Evolutionary conservation across 1,140 invertebrate species (phyloP), one percentile per base, ranked within the genome.

Genomic region (Cydia pomonella): DNA sequence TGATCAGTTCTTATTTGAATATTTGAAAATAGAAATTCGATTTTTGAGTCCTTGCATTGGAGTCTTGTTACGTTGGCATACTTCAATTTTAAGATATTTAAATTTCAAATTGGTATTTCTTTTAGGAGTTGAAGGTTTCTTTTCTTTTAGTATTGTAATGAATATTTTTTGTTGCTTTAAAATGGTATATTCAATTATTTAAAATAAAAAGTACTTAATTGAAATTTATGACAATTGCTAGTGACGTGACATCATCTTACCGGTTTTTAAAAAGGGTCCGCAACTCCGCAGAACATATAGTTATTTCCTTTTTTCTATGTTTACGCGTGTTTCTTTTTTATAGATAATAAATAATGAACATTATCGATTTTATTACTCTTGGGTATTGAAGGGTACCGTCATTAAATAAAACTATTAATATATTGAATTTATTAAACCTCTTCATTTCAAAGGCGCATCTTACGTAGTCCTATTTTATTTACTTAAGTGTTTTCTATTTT

Each of bases 1-100:
- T 87, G 85, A 91, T 89, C 84, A 86, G 80, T 89, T 87, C 84
- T 84, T 86, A 85, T 90, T 92, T 87, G 84, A 89, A 89, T 89
- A 87, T 88, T 91, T 87, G 82, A 81, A 85, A 90, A 87, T 85
- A 83, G 80, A 84, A 87, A 82, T 87, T 86, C 78, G 78, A 84
- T 83, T 87, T 82, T 69, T 69, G 64, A 69, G 64, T 69, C 64
- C 64, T 69, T 33, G 21, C 53, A 69, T 69, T 18, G 27, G n/a
- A 38, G 13, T 27, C 50, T 53, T 53, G 21, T 10, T 23, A 59
- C 21, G 21, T 50, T 50, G 47, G 47, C 47, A n/a, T 18, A 18
- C n/a, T 59, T 59, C 0, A 10, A 59, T 23, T 59, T 18, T 59
- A 59, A n/a, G 53, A 18, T 50, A 16, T 59, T 59, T n/a, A 7